These are phyloP conservation scores for Rhizomys pruinosus DNA, from an alignment of 2,113 vertebrate genomes.

Conservation along the genomic window DNA sequence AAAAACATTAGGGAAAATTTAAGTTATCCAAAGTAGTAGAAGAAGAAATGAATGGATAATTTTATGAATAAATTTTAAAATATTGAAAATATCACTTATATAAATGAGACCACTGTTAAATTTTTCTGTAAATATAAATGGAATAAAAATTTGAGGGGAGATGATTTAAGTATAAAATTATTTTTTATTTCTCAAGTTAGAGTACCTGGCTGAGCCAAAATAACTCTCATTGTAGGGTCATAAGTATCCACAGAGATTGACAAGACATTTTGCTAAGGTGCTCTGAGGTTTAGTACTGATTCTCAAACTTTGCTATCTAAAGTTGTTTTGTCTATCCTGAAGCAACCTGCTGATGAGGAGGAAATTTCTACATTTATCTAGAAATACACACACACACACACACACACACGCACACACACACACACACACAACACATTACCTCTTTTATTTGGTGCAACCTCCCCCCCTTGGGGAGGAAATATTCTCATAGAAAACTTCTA, in stretches of 20 bases:
- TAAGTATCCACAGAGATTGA: neutral
- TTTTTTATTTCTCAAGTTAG: neutral
- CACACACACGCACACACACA: neutral
- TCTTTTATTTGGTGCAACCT: too few relatives aligned
- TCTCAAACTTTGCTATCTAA: neutral
- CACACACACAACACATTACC: neutral
- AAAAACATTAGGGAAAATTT: constrained; percentile 46
- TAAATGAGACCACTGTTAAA: constrained; percentile 33
- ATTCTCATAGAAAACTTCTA: neutral
- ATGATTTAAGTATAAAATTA: too few relatives aligned
- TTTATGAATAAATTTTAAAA: constrained; percentile 62
- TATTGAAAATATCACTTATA: neutral
- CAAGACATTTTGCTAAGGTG: neutral
- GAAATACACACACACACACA: neutral
- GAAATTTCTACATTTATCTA: neutral
- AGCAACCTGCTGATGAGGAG: neutral
- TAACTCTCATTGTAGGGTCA: neutral
- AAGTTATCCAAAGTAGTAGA: constrained; percentile 40
- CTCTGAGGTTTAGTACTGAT: neutral
- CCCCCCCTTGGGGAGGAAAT: too few relatives aligned
- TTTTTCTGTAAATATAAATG: constrained; percentile 22
- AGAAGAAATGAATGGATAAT: constrained; percentile 56
- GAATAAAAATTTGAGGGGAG: constrained; percentile 25
- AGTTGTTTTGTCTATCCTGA: neutral
- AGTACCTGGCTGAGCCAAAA: neutral